phyloP scores from a whole-genome alignment of 2,888 invertebrate genomes.

The Cryptus viduatorius region DNA sequence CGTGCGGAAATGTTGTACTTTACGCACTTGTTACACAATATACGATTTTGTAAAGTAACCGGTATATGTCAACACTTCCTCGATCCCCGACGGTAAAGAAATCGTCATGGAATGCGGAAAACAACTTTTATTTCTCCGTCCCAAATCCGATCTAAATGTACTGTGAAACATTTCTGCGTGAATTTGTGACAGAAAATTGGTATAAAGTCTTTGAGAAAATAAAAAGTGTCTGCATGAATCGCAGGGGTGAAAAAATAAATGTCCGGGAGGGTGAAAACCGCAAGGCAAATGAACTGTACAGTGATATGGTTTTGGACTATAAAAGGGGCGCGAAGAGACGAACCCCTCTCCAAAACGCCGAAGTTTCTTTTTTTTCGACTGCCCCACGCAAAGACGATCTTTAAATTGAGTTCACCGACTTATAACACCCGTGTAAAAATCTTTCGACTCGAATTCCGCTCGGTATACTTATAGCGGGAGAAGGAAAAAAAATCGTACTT shows the following conservation, averaged over 20 bases:
- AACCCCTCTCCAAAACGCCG: constrained; percentile 68
- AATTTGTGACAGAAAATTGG: constrained; percentile 74
- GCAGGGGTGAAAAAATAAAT: constrained; percentile 12
- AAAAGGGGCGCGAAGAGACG: constrained; percentile 62
- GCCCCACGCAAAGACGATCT: constrained; percentile 76
- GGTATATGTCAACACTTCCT: neutral
- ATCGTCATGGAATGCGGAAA: neutral
- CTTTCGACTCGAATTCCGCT: constrained; percentile 77
- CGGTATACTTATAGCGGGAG: constrained; percentile 30
- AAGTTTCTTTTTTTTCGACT: constrained; percentile 55
- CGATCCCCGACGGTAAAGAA: neutral
- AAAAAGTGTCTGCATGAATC: constrained; percentile 22
- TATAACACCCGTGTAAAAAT: constrained; percentile 82
- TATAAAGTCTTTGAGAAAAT: neutral
- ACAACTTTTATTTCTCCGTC: neutral
- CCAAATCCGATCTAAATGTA: constrained; percentile 1
- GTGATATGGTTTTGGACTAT: constrained; percentile 72
- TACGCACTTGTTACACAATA: too few species aligned
- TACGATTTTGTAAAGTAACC: too few species aligned
- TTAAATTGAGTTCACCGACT: constrained; percentile 83
- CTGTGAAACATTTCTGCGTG: constrained; percentile 13
- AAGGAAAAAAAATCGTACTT: constrained; percentile 39
- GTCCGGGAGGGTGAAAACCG: constrained; percentile 62
- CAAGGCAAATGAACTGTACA: constrained; percentile 81
- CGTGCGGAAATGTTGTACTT: too few species aligned